Evolutionary conservation across 2,888 invertebrate genomes (phyloP), one percentile per base, ranked within the genome.

Genomic region (Cephalotes varians): DNA sequence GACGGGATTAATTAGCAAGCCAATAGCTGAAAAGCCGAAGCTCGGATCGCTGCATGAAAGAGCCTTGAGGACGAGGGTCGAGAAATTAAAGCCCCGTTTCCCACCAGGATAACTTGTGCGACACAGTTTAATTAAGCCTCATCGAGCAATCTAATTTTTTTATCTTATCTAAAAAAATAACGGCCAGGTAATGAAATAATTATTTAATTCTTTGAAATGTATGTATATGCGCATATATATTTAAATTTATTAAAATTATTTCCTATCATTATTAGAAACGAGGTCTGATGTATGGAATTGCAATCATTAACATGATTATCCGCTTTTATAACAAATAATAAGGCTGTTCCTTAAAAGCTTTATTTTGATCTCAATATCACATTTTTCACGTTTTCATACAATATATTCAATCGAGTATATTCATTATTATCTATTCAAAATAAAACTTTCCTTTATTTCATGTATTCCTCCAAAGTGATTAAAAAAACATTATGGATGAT

Each of bases 1-100:
- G 56, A 77, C 44, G 56, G 71, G 34, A 79, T 79, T 79, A 79
- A 79, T 79, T 79, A 71, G 71, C 25, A 56, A 44, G 44, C 31
- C 56, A 58, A 69, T 69, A 69, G 44, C 47, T 79, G 56, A 79
- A 69, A 79, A 71, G 77, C 77, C 21, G 12, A 56, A 56, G 44
- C 40, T 67, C 21, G 44, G 69, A 7, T 69, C 69, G 18, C 12
- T 44, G 69, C 34, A 67, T 56, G 44, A 71, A 69, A 56, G 69
- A 44, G 77, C 44, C 44, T 77, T 56, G 54, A 40, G 31, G 28
- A 51, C 28, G 49, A 21, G 21, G 18, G 21, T 21, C 31, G 56
- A 56, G 49, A 31, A 69, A 77, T 77, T 77, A 34, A 77, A 69
- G 31, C n/a, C 28, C 34, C 25, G 28, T 21, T 58, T 28, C 31